These are phyloP conservation scores for Anguilla anguilla DNA, from an alignment of 2,797 vertebrate species.

Conservation along the genomic window DNA sequence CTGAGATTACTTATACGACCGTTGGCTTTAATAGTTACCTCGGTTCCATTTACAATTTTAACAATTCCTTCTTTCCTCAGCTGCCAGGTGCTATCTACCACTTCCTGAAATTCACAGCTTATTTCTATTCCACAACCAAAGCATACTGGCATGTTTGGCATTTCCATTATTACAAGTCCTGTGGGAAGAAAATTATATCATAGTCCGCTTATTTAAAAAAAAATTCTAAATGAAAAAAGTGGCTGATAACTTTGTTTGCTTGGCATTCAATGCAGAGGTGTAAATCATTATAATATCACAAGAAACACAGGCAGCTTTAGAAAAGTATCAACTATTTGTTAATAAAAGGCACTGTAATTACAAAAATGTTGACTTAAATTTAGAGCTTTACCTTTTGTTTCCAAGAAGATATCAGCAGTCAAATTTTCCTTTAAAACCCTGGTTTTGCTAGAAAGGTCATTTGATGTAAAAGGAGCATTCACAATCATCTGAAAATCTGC, in stretches of 20 bases:
- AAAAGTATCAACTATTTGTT: background rate
- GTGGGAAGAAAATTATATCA: constrained; percentile 23
- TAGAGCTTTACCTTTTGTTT: constrained; percentile 53
- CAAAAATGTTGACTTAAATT: background rate
- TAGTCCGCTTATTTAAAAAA: background rate
- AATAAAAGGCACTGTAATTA: background rate
- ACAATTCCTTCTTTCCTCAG: background rate
- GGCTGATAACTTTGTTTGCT: background rate
- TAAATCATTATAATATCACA: background rate
- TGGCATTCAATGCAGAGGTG: background rate
- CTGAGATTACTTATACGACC: accelerated
- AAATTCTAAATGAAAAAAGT: background rate
- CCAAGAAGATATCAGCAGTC: accelerated
- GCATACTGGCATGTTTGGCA: accelerated
- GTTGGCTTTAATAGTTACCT: accelerated
- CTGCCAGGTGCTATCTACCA: background rate
- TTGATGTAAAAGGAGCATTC: accelerated
- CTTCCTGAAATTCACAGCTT: accelerated
- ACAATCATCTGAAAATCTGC: constrained; percentile 48
- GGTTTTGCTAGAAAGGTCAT: accelerated
- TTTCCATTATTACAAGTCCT: constrained; percentile 46
- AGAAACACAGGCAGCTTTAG: background rate
- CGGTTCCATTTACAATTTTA: constrained; percentile 47
- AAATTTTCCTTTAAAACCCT: accelerated
- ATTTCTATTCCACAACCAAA: accelerated